Evolutionary conservation across 2,797 vertebrate genomes (phyloP).

Genomic region (Kryptopterus vitreolus): DNA sequence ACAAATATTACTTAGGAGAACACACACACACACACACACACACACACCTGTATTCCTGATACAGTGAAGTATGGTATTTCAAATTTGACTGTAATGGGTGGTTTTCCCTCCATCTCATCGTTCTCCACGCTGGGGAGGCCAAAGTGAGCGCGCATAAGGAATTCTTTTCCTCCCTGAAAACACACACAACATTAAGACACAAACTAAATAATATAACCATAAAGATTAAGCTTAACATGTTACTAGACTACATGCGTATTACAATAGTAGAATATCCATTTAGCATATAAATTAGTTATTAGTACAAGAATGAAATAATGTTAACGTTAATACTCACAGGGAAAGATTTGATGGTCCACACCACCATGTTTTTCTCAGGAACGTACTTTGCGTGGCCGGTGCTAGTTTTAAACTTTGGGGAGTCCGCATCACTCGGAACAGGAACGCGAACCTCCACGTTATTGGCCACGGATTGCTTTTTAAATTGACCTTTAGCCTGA

Average conservation of each 20-base stretch:
- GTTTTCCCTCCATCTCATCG: constrained; percentile 84
- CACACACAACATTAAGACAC: neutral
- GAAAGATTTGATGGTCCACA: constrained; percentile 95
- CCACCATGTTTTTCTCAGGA: constrained; percentile 86
- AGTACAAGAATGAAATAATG: neutral
- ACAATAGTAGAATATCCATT: neutral
- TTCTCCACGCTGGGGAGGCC: constrained; percentile 93
- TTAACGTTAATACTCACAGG: constrained; percentile 74
- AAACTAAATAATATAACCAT: neutral
- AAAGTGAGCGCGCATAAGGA: constrained; percentile 91
- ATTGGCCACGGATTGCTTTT: constrained; percentile 95
- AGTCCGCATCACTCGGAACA: constrained; percentile 91
- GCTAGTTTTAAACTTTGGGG: constrained; percentile 92
- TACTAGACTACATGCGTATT: neutral
- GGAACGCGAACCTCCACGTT: constrained; percentile 90
- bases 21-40: neutral
- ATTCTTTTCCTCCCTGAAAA: constrained; percentile 86
- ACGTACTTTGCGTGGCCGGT: constrained; percentile 86
- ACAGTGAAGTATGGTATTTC: constrained; percentile 97
- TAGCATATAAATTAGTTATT: neutral
- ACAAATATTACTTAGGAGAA: neutral
- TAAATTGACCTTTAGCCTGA: constrained; percentile 96
- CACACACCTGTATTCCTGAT: constrained; percentile 88
- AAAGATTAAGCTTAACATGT: neutral
- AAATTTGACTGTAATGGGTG: constrained; percentile 91